Conservation (phyloP, 2,113 vertebrate genomes). For the Amblyopsis rosae region DNA sequence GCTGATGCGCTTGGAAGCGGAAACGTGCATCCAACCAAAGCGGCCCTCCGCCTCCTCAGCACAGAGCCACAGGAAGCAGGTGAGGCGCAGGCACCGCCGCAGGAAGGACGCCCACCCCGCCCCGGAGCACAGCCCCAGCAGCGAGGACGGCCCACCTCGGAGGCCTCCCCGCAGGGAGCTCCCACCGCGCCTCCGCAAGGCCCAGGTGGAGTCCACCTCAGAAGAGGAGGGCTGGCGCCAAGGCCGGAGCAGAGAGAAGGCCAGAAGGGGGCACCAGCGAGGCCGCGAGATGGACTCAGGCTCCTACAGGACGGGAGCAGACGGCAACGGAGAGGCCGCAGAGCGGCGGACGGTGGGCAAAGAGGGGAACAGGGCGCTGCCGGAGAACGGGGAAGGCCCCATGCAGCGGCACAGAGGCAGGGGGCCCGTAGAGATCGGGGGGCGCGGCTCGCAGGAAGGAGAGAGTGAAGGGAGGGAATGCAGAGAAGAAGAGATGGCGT, state of each 20-base stretch:
- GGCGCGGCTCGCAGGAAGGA: constrained; percentile 14
- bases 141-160: constrained; percentile 15
- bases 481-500: constrained; percentile 32
- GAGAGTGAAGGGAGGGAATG: constrained; percentile 4
- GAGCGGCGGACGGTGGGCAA: constrained; percentile 75
- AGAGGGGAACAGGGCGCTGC: constrained; percentile 42
- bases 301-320: constrained; percentile 1
- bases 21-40: constrained; percentile 71
- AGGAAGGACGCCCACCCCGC: constrained; percentile 73
- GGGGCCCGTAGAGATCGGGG: constrained; percentile 38
- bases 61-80: constrained; percentile 79
- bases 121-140: constrained; percentile 53
- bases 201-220: constrained; percentile 78
- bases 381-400: constrained; percentile 50
- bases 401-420: constrained; percentile 50
- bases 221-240: constrained; percentile 79
- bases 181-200: constrained; percentile 57
- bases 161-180: constrained; percentile 48
- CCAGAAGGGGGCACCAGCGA: constrained; percentile 73
- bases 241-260: constrained; percentile 81
- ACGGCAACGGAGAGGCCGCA: constrained; percentile 47
- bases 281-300: constrained; percentile 52
- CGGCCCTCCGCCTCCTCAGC: constrained; percentile 58
- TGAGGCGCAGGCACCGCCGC: constrained; percentile 83
- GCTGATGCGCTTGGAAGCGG: constrained; percentile 82